A percentile compares a stretch with the other conserved stretches of the same genome.
phyloP scores from a whole-genome alignment of 2,888 invertebrate genomes.

The Dimorphilus gyrociliatus region DNA sequence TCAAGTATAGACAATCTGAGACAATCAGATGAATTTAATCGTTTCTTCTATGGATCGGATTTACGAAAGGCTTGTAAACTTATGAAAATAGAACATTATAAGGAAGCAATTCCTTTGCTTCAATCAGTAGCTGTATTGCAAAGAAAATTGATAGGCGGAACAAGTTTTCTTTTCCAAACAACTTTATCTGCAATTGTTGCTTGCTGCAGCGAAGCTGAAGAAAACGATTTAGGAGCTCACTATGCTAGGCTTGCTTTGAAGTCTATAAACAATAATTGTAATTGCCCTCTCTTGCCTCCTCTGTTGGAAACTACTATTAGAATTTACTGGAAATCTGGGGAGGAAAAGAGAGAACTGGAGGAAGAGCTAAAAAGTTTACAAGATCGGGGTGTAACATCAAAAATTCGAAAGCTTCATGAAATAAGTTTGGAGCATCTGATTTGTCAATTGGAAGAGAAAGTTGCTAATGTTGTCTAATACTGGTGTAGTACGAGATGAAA shows the following conservation, averaged over 20 bases:
- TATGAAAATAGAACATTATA: slow-evolving; percentile 21
- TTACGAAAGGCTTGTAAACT: slow-evolving; percentile 19
- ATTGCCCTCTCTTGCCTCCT: slow-evolving; percentile 20
- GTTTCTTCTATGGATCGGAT: slow-evolving; percentile 29
- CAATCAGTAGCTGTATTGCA: slow-evolving; percentile 28
- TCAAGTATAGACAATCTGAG: slow-evolving; percentile 26
- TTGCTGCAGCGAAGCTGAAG: slow-evolving; percentile 20
- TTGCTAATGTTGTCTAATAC: too few relatives aligned
- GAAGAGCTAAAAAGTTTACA: slow-evolving; percentile 13
- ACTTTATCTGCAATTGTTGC: slow-evolving; percentile 30
- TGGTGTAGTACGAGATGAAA: too few relatives aligned
- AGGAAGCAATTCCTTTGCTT: slow-evolving; percentile 22
- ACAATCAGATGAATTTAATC: slow-evolving; percentile 24
- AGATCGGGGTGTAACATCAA: too few relatives aligned
- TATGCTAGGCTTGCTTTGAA: slow-evolving; percentile 28
- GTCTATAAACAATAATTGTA: slow-evolving; percentile 15
- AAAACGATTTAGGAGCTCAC: slow-evolving; percentile 20
- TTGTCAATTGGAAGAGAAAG: too few relatives aligned
- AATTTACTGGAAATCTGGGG: slow-evolving; percentile 30
- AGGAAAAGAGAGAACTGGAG: slow-evolving; percentile 29
- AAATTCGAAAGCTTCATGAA: too few relatives aligned
- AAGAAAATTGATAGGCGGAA: slow-evolving; percentile 27
- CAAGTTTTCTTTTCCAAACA: slow-evolving; percentile 17
- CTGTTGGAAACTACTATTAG: slow-evolving; percentile 24
- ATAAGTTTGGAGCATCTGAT: too few relatives aligned